phyloP scores from a whole-genome alignment of 2,888 invertebrate species.

The Lasioglossum lativentre region DNA sequence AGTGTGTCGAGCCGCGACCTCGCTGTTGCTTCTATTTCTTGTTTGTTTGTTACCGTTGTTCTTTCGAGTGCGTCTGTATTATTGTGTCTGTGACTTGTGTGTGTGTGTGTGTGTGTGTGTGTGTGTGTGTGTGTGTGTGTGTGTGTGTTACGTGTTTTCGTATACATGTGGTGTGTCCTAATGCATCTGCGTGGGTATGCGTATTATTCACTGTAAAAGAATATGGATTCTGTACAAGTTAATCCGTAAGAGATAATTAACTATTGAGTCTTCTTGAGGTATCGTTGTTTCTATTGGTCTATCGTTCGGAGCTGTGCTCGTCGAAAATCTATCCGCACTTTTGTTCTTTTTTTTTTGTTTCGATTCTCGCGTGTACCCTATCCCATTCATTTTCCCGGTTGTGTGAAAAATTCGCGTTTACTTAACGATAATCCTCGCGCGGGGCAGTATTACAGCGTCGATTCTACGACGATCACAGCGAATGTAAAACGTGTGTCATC shows the following conservation, averaged over 20 bases:
- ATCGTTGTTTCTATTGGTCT: conserved; percentile 85
- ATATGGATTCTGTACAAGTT: conserved; percentile 84
- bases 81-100: neutral
- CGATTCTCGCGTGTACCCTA: conserved; percentile 1
- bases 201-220: conserved; percentile 83
- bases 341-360: neutral
- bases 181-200: conserved; percentile 59
- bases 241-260: conserved; percentile 83
- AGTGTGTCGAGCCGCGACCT: conserved; percentile 64
- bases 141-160: conserved; percentile 41
- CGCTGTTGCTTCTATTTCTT: conserved; percentile 52
- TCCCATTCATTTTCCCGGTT: conserved; percentile 19
- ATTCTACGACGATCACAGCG: conserved; percentile 76
- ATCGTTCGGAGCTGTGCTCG: conserved; percentile 79
- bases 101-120: conserved; percentile 13
- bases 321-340: conserved; percentile 63
- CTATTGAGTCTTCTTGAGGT: conserved; percentile 85
- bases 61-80: conserved; percentile 47
- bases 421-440: conserved; percentile 36
- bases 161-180: conserved; percentile 47
- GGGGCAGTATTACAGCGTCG: conserved; percentile 56
- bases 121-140: conserved; percentile 45
- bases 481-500: conserved; percentile 78
- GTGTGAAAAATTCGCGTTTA: neutral
- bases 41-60: conserved; percentile 45